Evolutionary conservation across 2,888 invertebrate genomes (phyloP).

Genomic region (Electrophaes corylata): DNA sequence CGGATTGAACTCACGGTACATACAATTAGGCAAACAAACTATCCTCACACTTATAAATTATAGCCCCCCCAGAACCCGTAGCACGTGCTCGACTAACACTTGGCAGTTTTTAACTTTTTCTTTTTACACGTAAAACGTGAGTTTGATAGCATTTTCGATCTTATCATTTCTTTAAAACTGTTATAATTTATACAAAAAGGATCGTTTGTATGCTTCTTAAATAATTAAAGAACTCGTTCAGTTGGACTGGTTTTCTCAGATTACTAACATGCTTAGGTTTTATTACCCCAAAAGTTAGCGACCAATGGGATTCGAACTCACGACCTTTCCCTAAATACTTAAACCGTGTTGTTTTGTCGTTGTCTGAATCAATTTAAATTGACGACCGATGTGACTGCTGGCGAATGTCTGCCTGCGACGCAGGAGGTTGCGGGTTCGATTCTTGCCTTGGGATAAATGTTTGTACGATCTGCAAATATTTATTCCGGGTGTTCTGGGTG

Average conservation of each 20-base stretch:
- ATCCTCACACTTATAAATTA: no score
- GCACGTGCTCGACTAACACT: neutral
- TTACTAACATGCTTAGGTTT: neutral
- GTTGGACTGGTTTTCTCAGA: neutral
- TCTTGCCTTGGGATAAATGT: no score
- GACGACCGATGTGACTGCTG: no score
- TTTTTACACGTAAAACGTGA: slow-evolving; percentile 18
- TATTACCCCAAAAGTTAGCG: neutral
- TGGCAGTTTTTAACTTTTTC: slow-evolving; percentile 2
- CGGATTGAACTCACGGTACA: no score
- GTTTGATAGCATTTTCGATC: slow-evolving; percentile 14
- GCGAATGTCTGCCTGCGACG: no score
- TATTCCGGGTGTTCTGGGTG: no score
- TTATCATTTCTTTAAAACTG: slow-evolving; percentile 14
- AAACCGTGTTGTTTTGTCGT: neutral
- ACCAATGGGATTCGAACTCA: neutral
- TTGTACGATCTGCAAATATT: no score
- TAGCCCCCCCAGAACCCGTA: neutral
- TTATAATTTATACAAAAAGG: slow-evolving; percentile 11
- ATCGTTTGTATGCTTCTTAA: slow-evolving; percentile 3
- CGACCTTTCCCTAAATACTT: neutral
- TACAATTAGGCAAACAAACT: no score
- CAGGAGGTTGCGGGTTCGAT: no score
- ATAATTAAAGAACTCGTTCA: neutral
- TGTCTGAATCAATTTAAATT: no score